phyloP scores from a whole-genome alignment of 35 echinoderm and acorn worm genomes.

The Amphiura filiformis region DNA sequence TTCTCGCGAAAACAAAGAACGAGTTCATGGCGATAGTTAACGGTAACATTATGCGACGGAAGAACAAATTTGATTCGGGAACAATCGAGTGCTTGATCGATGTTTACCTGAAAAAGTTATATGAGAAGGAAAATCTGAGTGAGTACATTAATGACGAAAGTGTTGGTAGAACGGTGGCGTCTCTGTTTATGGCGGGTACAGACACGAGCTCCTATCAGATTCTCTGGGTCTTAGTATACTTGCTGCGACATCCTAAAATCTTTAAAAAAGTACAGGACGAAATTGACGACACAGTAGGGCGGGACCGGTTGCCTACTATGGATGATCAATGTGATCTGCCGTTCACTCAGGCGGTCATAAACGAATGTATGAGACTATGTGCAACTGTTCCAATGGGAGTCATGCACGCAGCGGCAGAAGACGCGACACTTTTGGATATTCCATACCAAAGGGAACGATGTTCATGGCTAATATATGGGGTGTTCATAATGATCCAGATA shows the following conservation, averaged over 20 bases:
- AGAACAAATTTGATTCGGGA: background rate
- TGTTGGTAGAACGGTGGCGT: background rate
- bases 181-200: background rate
- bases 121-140: background rate
- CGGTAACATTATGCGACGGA: background rate
- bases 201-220: background rate
- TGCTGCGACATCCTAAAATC: slow-evolving; percentile 35
- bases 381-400: slow-evolving; percentile 29
- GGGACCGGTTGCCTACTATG: slow-evolving; percentile 40
- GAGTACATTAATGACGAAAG: background rate
- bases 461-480: slow-evolving; percentile 45
- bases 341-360: slow-evolving; percentile 51
- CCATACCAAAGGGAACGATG: slow-evolving; percentile 45
- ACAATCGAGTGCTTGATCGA: background rate
- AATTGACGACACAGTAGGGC: slow-evolving; percentile 57
- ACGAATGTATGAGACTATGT: slow-evolving; percentile 19
- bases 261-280: slow-evolving; percentile 47
- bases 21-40: background rate
- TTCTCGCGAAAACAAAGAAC: background rate
- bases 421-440: slow-evolving; percentile 25
- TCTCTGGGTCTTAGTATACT: slow-evolving; percentile 50
- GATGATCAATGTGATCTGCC: slow-evolving; percentile 50
- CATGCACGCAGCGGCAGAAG: slow-evolving; percentile 16
- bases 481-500: slow-evolving; percentile 5
- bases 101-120: background rate